Percentiles rank a stretch among this genome's conserved stretches.
These are phyloP conservation scores for Bactericera cockerelli DNA, from an alignment of 1,140 invertebrate genomes.

Conservation along the genomic window DNA sequence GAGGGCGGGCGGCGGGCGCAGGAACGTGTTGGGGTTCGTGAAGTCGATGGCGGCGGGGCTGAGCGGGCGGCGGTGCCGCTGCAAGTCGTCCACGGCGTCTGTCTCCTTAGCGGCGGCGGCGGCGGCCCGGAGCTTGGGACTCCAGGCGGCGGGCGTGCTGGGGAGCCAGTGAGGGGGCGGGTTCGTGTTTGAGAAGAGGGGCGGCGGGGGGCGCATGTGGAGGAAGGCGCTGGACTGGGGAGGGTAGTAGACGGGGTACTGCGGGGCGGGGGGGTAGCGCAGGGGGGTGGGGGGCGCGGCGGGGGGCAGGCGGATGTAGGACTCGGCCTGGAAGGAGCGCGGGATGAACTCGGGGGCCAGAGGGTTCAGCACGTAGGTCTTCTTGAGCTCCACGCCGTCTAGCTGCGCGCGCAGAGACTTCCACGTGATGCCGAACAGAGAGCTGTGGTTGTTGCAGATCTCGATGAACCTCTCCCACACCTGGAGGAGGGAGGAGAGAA, in stretches of 20 bases:
- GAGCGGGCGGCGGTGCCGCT: no score
- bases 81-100: no score
- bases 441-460: constrained; percentile 54
- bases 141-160: no score
- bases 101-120: no score
- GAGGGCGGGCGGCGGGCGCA: background rate
- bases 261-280: constrained; percentile 13
- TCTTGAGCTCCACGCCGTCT: constrained; percentile 54
- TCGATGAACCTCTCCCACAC: constrained; percentile 69
- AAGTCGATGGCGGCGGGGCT: background rate
- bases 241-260: constrained; percentile 15
- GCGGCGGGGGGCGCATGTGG: constrained; percentile 11
- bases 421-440: constrained; percentile 58
- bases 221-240: constrained; percentile 17
- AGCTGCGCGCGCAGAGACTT: constrained; percentile 46
- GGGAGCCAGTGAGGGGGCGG: background rate
- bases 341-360: constrained; percentile 68
- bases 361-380: constrained; percentile 62
- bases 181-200: background rate
- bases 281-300: no score
- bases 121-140: no score
- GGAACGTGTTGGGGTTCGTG: constrained; percentile 4
- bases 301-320: constrained; percentile 22
- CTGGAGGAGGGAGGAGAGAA: no score
- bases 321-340: constrained; percentile 27